A percentile compares a stretch with the other conserved stretches of the same genome.
These are phyloP conservation scores for Epizoanthus illoricatus DNA, from an alignment of 92 coral and sea anemone species.

Conservation along the genomic window DNA sequence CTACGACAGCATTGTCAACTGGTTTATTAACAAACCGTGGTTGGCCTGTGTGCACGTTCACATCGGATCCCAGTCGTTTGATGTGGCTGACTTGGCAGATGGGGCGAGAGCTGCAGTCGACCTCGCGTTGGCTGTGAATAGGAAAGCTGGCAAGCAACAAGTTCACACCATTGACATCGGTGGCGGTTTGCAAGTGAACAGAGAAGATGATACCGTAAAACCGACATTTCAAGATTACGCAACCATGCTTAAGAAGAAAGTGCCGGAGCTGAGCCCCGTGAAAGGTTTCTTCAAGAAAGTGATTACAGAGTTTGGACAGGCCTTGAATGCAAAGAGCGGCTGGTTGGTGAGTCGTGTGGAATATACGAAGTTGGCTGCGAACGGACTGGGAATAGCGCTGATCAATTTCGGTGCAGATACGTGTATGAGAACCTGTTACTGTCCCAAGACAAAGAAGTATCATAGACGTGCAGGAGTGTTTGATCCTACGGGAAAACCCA, in stretches of 20 bases:
- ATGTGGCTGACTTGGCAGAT: conserved; percentile 55
- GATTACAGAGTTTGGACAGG: conserved; percentile 86
- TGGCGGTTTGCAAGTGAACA: conserved; percentile 88
- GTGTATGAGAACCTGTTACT: conserved; percentile 86
- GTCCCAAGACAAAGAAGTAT: conserved; percentile 66
- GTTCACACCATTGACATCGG: conserved; percentile 86
- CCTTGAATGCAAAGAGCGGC: conserved; percentile 87
- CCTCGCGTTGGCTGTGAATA: conserved; percentile 84
- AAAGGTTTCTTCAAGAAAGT: conserved; percentile 80
- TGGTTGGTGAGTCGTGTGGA: conserved; percentile 92
- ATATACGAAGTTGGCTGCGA: conserved; percentile 71
- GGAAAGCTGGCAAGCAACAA: conserved; percentile 68
- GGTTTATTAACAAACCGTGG: conserved; percentile 78
- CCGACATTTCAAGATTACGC: conserved; percentile 87
- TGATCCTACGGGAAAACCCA: conserved; percentile 66
- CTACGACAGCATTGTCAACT: conserved; percentile 61
- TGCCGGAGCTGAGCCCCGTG: conserved; percentile 82
- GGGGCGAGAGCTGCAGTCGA: conserved; percentile 75
- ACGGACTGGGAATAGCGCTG: conserved; percentile 62
- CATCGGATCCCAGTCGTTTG: conserved; percentile 88
- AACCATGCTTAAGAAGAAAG: conserved; percentile 57
- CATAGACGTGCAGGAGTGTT: conserved; percentile 86
- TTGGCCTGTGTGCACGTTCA: conserved; percentile 82
- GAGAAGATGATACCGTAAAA: conserved; percentile 64
- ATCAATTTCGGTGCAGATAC: conserved; percentile 89